Evolutionary conservation across 2,888 invertebrate genomes (phyloP).

Genomic region (Autographa gamma): DNA sequence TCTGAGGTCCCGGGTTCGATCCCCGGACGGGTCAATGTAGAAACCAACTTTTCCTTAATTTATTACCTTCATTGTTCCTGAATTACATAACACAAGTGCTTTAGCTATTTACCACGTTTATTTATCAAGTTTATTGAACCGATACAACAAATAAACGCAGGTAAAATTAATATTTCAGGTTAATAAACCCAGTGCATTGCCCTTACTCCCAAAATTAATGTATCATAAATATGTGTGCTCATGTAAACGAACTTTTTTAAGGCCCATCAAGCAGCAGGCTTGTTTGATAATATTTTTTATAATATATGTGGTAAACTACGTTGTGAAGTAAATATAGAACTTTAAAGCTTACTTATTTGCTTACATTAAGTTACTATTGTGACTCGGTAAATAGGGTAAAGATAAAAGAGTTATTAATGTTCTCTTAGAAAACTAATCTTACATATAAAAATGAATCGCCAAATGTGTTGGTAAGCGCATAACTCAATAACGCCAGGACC

Average conservation of each 20-base stretch:
- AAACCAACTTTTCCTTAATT: too few species aligned
- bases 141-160: background rate
- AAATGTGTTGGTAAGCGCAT: too few species aligned
- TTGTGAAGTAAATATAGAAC: background rate
- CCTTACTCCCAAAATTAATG: slow-evolving; percentile 1
- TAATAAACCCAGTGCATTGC: background rate
- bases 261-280: background rate
- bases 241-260: background rate
- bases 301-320: background rate
- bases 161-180: background rate
- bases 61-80: too few species aligned
- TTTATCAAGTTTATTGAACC: background rate
- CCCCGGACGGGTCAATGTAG: too few species aligned
- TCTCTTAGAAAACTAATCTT: background rate
- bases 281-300: background rate
- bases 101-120: too few species aligned
- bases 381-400: background rate
- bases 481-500: too few species aligned
- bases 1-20: too few species aligned
- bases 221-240: background rate
- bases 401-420: background rate
- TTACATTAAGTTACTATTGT: background rate
- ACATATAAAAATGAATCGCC: too few species aligned
- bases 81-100: too few species aligned
- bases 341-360: too few species aligned